phyloP scores from a whole-genome alignment of 2,113 vertebrate genomes.

The Calyptomena viridis region DNA sequence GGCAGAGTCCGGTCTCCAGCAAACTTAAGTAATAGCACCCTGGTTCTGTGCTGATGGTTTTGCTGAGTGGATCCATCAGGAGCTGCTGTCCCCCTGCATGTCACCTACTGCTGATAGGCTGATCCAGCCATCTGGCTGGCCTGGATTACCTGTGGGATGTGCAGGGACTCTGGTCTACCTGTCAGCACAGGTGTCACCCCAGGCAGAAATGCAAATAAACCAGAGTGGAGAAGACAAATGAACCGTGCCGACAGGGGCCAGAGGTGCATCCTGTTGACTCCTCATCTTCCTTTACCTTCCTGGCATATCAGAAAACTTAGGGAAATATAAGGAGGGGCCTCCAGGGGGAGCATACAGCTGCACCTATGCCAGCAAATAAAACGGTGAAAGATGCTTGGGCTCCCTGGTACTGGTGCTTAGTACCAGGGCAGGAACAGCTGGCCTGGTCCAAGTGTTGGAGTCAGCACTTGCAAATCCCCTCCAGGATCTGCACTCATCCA shows the following conservation, averaged over 20 bases:
- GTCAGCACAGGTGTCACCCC: constrained; percentile 23
- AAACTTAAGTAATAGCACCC: background rate
- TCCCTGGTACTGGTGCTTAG: background rate
- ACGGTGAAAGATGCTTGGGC: rapidly evolving
- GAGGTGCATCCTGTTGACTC: constrained; percentile 22
- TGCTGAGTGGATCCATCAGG: constrained; percentile 30
- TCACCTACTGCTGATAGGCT: background rate
- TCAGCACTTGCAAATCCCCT: background rate
- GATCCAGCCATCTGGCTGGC: background rate
- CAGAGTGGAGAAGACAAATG: background rate
- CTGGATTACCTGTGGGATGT: background rate
- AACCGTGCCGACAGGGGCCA: background rate
- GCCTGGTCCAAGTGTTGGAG: background rate
- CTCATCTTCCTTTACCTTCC: background rate
- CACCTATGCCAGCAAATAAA: background rate
- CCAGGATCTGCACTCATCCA: background rate
- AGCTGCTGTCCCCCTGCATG: background rate
- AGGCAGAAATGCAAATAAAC: constrained; percentile 25
- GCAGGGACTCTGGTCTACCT: background rate
- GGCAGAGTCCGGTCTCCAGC: rapidly evolving
- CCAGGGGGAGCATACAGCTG: rapidly evolving
- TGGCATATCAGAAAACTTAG: background rate
- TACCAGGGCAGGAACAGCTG: background rate
- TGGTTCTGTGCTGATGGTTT: background rate
- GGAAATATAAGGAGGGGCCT: background rate